phyloP scores from a whole-genome alignment of 2,888 invertebrate species.

The Gortyna flavago region DNA sequence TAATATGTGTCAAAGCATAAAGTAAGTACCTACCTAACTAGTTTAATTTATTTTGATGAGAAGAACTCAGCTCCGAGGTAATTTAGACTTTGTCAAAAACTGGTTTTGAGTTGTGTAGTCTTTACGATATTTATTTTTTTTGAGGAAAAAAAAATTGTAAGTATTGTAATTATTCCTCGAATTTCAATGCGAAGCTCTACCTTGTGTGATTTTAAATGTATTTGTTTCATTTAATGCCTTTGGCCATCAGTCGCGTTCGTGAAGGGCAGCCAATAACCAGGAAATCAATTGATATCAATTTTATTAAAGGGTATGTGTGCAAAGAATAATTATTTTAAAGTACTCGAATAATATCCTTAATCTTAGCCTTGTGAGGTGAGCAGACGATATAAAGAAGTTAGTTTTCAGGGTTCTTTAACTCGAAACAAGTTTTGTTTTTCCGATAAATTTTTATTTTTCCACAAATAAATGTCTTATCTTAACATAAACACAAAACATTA shows the following conservation, averaged over 20 bases:
- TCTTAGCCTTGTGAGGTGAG: slow-evolving; percentile 30
- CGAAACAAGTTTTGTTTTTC: neutral
- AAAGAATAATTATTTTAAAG: slow-evolving; percentile 26
- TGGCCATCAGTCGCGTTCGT: slow-evolving; percentile 22
- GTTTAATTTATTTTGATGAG: neutral
- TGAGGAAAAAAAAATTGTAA: too few species aligned
- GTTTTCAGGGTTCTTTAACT: neutral
- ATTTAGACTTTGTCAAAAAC: neutral
- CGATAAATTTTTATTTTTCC: too few species aligned
- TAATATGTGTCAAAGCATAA: neutral
- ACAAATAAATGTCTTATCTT: too few species aligned
- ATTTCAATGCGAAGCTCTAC: neutral
- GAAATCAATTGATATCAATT: slow-evolving; percentile 56
- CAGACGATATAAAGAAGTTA: neutral
- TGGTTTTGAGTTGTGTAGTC: too few species aligned
- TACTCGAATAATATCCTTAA: slow-evolving; percentile 9
- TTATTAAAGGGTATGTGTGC: slow-evolving; percentile 28
- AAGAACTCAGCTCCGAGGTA: neutral
- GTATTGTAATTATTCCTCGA: neutral
- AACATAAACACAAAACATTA: neutral
- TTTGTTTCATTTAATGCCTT: slow-evolving; percentile 28
- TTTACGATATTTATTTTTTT: neutral
- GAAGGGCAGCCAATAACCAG: slow-evolving; percentile 45
- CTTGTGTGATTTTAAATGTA: neutral
- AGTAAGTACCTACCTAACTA: neutral